Base-by-base conservation (phyloP, 2,888 invertebrate species). In the Ormyrus thymus region DNA sequence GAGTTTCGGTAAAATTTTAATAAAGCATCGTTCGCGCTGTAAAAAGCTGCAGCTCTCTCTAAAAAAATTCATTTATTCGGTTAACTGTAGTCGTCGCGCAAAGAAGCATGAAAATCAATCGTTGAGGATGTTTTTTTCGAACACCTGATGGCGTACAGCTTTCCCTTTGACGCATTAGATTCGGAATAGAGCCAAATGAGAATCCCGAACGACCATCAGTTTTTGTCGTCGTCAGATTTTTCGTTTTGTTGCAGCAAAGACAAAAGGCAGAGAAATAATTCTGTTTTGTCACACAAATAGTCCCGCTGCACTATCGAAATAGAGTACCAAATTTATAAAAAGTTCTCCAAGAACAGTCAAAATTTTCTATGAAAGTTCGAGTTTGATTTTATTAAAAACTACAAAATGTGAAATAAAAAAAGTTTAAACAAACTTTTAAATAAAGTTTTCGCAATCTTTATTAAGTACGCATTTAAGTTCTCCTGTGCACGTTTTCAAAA, bases 21-120 rank as follows among this genome's bases (percentile, higher is more conserved):
- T 29, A 29, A 29, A 29, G 29, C 29, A 29, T 29, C 29, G 2
- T 4, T 1, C 29, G 29, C 29, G 29, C 4, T 29, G 29, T 29
- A 29, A 29, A 29, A 29, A 29, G 29, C 29, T 29, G 29, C 29
- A 29, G 29, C 3, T 29, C 29, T 29, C 29, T 29, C 29, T 29
- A 29, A 29, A 29, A 29, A 29, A 29, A 29, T 29, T 29, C 29
- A 29, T 29, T 29, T 29, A 29, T 29, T 29, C 29, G 29, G 29
- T 29, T 29, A 2, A 29, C 29, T 29, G 29, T 29, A 29, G 29
- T 29, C 29, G 29, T 29, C 29, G 4, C 29, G 58, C 53, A 68
- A 69, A 61, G 62, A 81, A 77, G 59, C 80, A 82, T 77, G 80
- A 82, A 84, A 79, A 65, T 80, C 82, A 84, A 84, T 84, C 82